Evolutionary conservation across 1,140 invertebrate species (phyloP).

Genomic region (Heliconius himera): DNA sequence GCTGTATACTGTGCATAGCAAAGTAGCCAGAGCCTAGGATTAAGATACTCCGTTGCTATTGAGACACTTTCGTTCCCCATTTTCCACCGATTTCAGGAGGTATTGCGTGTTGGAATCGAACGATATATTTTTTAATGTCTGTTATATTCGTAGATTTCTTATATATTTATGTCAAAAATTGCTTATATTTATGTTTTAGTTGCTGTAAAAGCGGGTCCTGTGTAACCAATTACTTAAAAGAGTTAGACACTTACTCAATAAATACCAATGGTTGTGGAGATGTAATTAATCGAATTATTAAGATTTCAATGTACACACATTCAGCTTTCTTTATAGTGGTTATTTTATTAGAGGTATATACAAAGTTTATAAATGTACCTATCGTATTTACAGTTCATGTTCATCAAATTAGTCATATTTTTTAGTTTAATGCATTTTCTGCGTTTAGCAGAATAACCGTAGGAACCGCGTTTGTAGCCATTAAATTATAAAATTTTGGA

Average conservation of each 20-base stretch:
- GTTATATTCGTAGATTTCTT: no score
- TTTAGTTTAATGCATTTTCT: background rate
- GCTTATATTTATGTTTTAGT: slow-evolving; percentile 35
- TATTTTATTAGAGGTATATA: slow-evolving; percentile 56
- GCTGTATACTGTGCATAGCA: no score
- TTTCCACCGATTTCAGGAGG: no score
- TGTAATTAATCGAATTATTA: slow-evolving; percentile 51
- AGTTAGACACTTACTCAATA: slow-evolving; percentile 66
- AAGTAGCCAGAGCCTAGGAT: no score
- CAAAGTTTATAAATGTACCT: background rate
- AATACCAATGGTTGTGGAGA: slow-evolving; percentile 61
- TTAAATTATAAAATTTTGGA: no score
- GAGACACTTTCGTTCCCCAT: no score
- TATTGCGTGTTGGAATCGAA: no score
- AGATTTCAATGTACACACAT: slow-evolving; percentile 53
- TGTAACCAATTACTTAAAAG: slow-evolving; percentile 62
- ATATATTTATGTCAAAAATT: no score
- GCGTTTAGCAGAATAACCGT: no score
- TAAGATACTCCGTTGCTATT: no score
- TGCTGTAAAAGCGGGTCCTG: slow-evolving; percentile 73
- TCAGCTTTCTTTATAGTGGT: slow-evolving; percentile 55
- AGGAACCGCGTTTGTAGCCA: no score
- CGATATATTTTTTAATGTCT: no score
- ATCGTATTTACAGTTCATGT: background rate
- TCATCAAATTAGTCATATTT: background rate